These are phyloP conservation scores for Enteromius trimaculatus DNA, from an alignment of 2,797 vertebrate species.

Conservation along the genomic window DNA sequence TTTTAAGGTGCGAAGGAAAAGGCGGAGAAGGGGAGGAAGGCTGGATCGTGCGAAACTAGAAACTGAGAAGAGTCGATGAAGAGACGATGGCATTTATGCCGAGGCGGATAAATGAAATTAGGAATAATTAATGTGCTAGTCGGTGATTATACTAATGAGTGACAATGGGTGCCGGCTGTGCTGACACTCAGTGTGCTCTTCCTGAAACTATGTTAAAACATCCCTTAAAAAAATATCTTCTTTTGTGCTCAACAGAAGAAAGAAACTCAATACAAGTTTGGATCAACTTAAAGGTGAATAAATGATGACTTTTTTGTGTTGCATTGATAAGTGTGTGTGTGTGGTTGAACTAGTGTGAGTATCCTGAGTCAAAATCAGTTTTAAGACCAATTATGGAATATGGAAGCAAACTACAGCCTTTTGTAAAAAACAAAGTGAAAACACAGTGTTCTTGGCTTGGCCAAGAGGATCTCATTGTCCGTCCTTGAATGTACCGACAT, in stretches of 20 bases:
- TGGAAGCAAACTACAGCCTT: neutral
- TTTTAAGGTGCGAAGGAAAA: too few species aligned
- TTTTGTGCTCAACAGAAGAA: neutral
- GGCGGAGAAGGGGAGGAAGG: too few species aligned
- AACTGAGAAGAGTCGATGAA: too few species aligned
- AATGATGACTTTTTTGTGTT: neutral
- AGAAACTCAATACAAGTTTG: neutral
- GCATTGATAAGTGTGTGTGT: neutral
- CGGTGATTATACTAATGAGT: too few species aligned
- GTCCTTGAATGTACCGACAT: constrained; percentile 3
- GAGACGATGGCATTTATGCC: too few species aligned
- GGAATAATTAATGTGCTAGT: too few species aligned
- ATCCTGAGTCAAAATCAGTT: neutral
- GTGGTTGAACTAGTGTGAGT: neutral
- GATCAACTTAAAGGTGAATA: neutral
- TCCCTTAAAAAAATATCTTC: neutral
- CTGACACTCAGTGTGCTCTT: too few species aligned
- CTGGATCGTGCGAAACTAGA: too few species aligned
- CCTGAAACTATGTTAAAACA: too few species aligned
- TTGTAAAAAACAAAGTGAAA: neutral
- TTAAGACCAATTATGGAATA: neutral
- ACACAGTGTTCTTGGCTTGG: constrained; percentile 13
- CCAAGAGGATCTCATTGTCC: neutral
- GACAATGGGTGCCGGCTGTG: too few species aligned
- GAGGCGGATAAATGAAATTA: too few species aligned